phyloP scores from a whole-genome alignment of 2,888 invertebrate genomes.

The Toxonevra muliebris region DNA sequence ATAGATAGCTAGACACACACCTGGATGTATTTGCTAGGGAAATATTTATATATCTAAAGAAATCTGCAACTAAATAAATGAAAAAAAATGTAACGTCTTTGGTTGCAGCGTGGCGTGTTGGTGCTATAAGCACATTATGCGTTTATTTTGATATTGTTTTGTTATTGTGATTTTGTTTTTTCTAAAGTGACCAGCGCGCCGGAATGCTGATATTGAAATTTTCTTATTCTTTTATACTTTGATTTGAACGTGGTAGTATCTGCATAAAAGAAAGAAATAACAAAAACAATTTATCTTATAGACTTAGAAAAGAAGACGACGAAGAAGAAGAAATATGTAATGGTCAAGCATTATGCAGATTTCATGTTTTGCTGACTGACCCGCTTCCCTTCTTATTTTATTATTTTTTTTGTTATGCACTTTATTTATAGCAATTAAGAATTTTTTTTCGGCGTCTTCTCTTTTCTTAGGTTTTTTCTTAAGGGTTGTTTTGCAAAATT shows the following conservation, averaged over 20 bases:
- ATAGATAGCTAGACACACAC: slow-evolving; percentile 20
- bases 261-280: not conserved
- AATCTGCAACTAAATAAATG: not conserved
- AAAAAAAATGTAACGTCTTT: slow-evolving; percentile 35
- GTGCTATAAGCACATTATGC: slow-evolving; percentile 34
- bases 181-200: slow-evolving; percentile 15
- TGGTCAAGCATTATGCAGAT: slow-evolving; percentile 29
- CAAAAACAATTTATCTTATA: not conserved
- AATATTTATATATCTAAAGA: too few relatives aligned
- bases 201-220: not conserved
- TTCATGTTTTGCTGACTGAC: not conserved
- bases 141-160: slow-evolving; percentile 19
- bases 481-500: not conserved
- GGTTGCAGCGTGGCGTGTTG: slow-evolving; percentile 15
- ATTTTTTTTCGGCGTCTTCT: not conserved
- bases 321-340: not conserved
- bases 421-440: not conserved
- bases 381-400: not conserved
- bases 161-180: not conserved
- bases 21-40: slow-evolving; percentile 9
- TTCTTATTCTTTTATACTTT: not conserved
- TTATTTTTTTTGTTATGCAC: not conserved
- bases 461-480: too few relatives aligned
- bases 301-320: not conserved
- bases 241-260: not conserved